A percentile compares a stretch with the other conserved stretches of the same genome.
These are phyloP conservation scores for Holothuria glaberrima DNA, from an alignment of 35 echinoderm and acorn worm species.

Conservation along the genomic window DNA sequence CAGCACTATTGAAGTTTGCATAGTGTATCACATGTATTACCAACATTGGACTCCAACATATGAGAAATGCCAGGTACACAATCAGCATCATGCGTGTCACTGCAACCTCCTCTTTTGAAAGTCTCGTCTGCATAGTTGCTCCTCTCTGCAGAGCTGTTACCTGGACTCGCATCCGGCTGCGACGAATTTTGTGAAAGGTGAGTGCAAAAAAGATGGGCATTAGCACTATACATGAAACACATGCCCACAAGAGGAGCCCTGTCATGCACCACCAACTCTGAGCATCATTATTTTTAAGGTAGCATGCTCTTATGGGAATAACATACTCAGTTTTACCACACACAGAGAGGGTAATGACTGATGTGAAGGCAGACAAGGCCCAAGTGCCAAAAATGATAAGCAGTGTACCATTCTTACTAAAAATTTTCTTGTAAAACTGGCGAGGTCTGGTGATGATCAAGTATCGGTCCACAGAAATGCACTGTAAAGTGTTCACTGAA, in stretches of 20 bases:
- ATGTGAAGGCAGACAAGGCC: conserved; percentile 15
- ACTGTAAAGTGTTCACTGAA: conserved; percentile 31
- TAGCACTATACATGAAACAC: conserved; percentile 3
- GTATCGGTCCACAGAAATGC: conserved; percentile 38
- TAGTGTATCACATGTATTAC: conserved; percentile 25
- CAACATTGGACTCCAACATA: conserved; percentile 48
- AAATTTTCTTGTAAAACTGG: conserved; percentile 1
- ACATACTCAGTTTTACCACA: conserved; percentile 33
- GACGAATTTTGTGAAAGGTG: conserved; percentile 41
- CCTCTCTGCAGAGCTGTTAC: not conserved
- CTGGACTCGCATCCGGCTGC: not conserved
- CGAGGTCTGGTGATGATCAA: conserved; percentile 41
- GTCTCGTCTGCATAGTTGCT: not conserved
- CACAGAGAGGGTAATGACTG: not conserved
- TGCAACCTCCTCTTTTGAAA: conserved; percentile 27
- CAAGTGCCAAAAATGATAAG: not conserved
- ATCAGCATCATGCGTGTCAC: conserved; percentile 51
- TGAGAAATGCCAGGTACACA: conserved; percentile 23
- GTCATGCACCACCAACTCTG: conserved; percentile 32
- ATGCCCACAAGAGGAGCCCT: not conserved
- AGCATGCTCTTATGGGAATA: conserved; percentile 3
- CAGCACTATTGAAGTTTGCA: not conserved
- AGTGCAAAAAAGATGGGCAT: conserved; percentile 16
- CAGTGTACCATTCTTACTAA: not conserved
- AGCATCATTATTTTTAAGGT: conserved; percentile 3